Percentiles rank a stretch among this genome's conserved stretches.
phyloP scores from a whole-genome alignment of 2,888 invertebrate species.

The Hipparchia semele region DNA sequence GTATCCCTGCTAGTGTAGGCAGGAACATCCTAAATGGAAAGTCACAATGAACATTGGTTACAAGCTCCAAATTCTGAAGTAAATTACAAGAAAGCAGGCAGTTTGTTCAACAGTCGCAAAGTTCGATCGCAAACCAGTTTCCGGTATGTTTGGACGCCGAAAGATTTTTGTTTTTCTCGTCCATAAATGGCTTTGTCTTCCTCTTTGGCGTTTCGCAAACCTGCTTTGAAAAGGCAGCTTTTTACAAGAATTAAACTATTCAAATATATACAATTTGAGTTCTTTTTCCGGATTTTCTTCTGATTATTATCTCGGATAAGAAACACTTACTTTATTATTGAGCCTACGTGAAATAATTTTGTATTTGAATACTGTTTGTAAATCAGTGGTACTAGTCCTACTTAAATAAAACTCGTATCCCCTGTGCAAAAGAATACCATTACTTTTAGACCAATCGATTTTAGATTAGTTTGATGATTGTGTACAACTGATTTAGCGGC shows the following conservation, averaged over 20 bases:
- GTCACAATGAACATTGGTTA: conserved; percentile 6
- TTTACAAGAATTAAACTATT: not conserved
- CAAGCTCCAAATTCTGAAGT: conserved; percentile 16
- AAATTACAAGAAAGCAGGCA: conserved; percentile 3
- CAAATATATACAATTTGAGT: not conserved
- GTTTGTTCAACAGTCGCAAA: conserved; percentile 19
- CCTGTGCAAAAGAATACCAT: no score
- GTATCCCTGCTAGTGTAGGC: not conserved
- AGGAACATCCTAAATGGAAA: conserved; percentile 10
- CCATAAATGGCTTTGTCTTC: conserved; percentile 25
- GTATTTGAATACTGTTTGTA: no score
- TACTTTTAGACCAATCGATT: no score
- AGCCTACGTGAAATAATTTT: no score
- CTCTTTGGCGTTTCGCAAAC: conserved; percentile 14
- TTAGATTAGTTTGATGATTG: no score
- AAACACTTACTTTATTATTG: not conserved
- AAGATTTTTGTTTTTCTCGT: conserved; percentile 9
- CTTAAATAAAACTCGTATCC: no score
- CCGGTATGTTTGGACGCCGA: conserved; percentile 17
- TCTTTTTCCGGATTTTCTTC: not conserved
- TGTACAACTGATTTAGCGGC: no score
- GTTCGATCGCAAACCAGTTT: conserved; percentile 28
- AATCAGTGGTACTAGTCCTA: no score
- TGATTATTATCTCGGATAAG: not conserved
- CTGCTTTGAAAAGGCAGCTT: conserved; percentile 10